A percentile compares a stretch with the other conserved stretches of the same genome.
Evolutionary conservation across 2,888 invertebrate species (phyloP).

Genomic region (Volucella zonaria): DNA sequence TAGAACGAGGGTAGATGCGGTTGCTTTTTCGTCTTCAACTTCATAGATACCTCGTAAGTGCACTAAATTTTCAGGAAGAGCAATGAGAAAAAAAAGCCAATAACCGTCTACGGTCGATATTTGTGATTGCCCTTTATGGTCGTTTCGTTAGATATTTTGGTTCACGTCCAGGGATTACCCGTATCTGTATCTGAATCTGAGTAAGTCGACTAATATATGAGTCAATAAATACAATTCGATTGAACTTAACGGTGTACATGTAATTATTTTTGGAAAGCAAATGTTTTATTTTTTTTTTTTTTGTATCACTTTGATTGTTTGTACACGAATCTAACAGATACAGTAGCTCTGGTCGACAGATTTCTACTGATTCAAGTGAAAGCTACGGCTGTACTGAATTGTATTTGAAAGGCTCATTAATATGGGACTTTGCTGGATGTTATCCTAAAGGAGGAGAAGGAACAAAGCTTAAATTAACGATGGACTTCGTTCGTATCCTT

Average conservation of each 20-base stretch:
- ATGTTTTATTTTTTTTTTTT: conserved; percentile 25
- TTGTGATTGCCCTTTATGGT: conserved; percentile 10
- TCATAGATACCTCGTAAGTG: conserved; percentile 29
- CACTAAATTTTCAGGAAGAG: conserved; percentile 53
- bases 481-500: conserved; percentile 52
- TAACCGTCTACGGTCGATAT: conserved; percentile 59
- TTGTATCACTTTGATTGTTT: not conserved
- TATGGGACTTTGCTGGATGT: conserved; percentile 2
- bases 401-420: conserved; percentile 26
- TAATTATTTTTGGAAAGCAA: conserved; percentile 31
- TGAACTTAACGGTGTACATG: conserved; percentile 13
- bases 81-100: conserved; percentile 11
- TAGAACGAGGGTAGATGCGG: conserved; percentile 14
- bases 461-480: conserved; percentile 41
- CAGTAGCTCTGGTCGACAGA: not conserved
- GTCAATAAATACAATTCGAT: conserved; percentile 33
- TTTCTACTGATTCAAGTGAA: conserved; percentile 39
- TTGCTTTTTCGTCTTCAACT: conserved; percentile 7
- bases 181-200: conserved; percentile 11
- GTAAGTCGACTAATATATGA: not conserved
- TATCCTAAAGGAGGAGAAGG: conserved; percentile 31
- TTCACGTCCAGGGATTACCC: conserved; percentile 17
- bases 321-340: not conserved
- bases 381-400: conserved; percentile 58
- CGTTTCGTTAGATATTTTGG: conserved; percentile 1